Base-by-base conservation (phyloP, 2,113 vertebrate species). In the Gulo gulo region DNA sequence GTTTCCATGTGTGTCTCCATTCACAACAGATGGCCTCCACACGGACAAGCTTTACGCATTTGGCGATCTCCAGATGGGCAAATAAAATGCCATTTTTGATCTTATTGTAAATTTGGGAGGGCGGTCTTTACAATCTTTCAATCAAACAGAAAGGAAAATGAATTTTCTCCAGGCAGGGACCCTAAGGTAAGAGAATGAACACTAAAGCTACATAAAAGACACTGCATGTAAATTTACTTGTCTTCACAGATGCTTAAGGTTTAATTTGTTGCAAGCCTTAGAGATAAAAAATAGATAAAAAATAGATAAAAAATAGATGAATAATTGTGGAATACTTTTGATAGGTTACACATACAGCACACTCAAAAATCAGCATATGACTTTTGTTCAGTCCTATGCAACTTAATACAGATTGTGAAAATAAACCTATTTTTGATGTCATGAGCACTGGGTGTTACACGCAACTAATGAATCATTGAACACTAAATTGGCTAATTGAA, bases 1-100 rank as follows among this genome's bases (percentile, higher is more conserved):
- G 93, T 98, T 98, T 83, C 97, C 97, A 96, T 96, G 95, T 97
- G 98, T 88, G 98, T 94, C 93, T 81, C 65, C 88, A 78, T n/a
- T 97, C 96, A 42, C 91, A 97, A 96, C 88, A 98, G 61, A 97
- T 71, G 59, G 96, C 45, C 94, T 85, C 90, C 95, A 79, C 47
- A 95, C 71, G 0, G 67, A 88, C 73, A 50, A 89, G 79, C 39
- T 52, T 98, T 91, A 65, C 18, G 18, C 21, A 18, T 97, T 97
- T 96, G 65, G 88, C 82, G n/a, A 24, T 98, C 90, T 98, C 98
- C 97, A 97, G 7, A 96, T 95, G 87, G 95, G 95, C 95, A 80
- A 97, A 50, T 95, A 95, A 97, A 36, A 97, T 94, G 39, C 96
- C 97, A 96, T 83, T 85, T 92, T 81, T 39, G 78, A 96, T 96